Conservation (phyloP, 2,888 invertebrate genomes). For the Aporophyla nigra region DNA sequence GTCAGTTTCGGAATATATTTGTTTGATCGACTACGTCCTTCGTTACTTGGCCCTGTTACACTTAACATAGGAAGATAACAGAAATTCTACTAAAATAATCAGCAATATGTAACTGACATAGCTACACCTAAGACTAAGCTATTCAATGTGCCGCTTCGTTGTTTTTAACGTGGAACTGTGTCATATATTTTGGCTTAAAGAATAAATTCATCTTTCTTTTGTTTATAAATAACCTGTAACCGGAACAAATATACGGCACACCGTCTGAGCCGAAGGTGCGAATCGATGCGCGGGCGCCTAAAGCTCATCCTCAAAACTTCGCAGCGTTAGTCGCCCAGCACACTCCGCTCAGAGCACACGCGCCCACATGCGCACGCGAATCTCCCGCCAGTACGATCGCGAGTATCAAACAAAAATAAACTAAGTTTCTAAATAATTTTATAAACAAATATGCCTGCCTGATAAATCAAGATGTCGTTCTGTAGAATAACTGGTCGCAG, state of each 20-base stretch:
- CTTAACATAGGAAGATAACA: slow-evolving; percentile 57
- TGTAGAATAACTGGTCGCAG: slow-evolving; percentile 96
- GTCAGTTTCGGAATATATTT: slow-evolving; percentile 54
- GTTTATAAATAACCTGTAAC: slow-evolving; percentile 89
- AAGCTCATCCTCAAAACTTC: slow-evolving; percentile 73
- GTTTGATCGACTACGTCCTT: slow-evolving; percentile 34
- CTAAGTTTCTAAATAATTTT: slow-evolving; percentile 63
- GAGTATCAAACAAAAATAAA: slow-evolving; percentile 71
- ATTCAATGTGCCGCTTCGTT: slow-evolving; percentile 70
- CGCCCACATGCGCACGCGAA: slow-evolving; percentile 76
- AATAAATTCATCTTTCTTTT: slow-evolving; percentile 87
- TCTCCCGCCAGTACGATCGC: slow-evolving; percentile 74
- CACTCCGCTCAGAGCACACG: slow-evolving; percentile 80
- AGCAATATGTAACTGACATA: slow-evolving; percentile 28
- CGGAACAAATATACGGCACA: slow-evolving; percentile 89
- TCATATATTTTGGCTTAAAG: slow-evolving; percentile 85
- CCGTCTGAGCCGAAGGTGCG: slow-evolving; percentile 88
- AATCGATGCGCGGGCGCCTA: slow-evolving; percentile 78
- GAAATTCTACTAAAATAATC: slow-evolving; percentile 61
- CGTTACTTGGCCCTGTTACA: slow-evolving; percentile 55
- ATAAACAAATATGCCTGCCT: slow-evolving; percentile 87
- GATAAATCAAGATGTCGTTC: slow-evolving; percentile 91
- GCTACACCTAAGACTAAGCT: slow-evolving; percentile 62
- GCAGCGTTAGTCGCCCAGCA: slow-evolving; percentile 82
- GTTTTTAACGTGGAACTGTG: slow-evolving; percentile 85